A percentile compares a stretch with the other conserved stretches of the same genome.
Evolutionary conservation across 1,140 invertebrate species (phyloP).

Genomic region (Drosophila asahinai): DNA sequence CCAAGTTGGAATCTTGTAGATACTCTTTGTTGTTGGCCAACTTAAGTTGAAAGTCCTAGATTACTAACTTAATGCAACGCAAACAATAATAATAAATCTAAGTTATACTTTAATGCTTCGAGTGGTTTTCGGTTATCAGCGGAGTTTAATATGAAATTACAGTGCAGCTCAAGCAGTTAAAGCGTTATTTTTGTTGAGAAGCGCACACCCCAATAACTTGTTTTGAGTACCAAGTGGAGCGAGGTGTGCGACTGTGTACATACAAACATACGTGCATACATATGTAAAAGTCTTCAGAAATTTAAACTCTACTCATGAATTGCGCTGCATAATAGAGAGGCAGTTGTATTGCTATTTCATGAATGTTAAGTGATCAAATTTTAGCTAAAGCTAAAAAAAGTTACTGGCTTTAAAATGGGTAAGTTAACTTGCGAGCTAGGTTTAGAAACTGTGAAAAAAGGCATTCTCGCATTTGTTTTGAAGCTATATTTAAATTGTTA

Average conservation of each 20-base stretch:
- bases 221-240: slow-evolving; percentile 36
- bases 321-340: slow-evolving; percentile 17
- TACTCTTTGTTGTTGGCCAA: slow-evolving; percentile 28
- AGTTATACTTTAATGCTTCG: background rate
- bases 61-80: background rate
- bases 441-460: background rate
- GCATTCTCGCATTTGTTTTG: background rate
- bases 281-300: slow-evolving; percentile 37
- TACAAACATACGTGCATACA: slow-evolving; percentile 24
- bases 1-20: slow-evolving; percentile 20
- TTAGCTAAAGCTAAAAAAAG: slow-evolving; percentile 2
- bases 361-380: slow-evolving; percentile 33
- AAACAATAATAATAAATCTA: slow-evolving; percentile 3
- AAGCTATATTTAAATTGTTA: background rate
- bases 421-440: background rate
- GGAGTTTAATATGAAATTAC: background rate
- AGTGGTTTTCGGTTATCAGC: background rate
- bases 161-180: background rate
- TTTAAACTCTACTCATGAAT: slow-evolving; percentile 16
- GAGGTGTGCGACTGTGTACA: slow-evolving; percentile 22
- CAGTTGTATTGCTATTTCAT: slow-evolving; percentile 16
- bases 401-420: slow-evolving; percentile 34
- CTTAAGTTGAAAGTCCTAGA: slow-evolving; percentile 8
- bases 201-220: slow-evolving; percentile 44
- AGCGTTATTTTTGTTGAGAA: background rate